These are phyloP conservation scores for Semnornis frantzii DNA, from an alignment of 2,113 vertebrate genomes.

Conservation along the genomic window DNA sequence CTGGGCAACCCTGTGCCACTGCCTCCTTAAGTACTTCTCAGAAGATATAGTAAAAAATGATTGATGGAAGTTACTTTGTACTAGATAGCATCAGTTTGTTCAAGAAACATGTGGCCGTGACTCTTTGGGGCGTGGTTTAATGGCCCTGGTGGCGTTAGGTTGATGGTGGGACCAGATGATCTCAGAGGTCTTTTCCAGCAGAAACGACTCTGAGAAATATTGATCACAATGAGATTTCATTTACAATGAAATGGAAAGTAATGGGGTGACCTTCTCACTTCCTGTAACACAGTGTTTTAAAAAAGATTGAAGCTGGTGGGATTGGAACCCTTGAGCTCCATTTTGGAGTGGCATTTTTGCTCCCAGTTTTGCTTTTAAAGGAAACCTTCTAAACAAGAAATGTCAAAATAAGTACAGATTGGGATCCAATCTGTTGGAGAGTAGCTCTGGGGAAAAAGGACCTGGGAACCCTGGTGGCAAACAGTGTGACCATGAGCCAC, in stretches of 20 bases:
- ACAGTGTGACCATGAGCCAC: no score
- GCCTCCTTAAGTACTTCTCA: not conserved
- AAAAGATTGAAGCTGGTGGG: not conserved
- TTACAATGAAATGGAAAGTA: constrained; percentile 16
- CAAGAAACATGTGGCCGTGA: no score
- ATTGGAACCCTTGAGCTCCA: not conserved
- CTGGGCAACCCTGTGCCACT: no score
- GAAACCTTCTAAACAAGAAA: not conserved
- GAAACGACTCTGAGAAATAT: not conserved
- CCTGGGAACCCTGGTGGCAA: no score
- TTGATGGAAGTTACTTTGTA: not conserved
- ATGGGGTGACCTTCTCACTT: not conserved
- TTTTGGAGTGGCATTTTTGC: not conserved
- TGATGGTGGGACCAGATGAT: no score
- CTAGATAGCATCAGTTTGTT: not conserved
- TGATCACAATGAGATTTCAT: constrained; percentile 24
- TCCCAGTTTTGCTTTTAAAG: not conserved
- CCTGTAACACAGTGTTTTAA: not conserved
- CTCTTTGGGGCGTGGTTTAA: no score
- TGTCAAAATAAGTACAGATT: not conserved
- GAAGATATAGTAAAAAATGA: not conserved
- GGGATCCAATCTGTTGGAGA: no score
- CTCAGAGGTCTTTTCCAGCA: not conserved
- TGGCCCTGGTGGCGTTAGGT: no score
- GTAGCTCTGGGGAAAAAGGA: no score